Percentiles rank a stretch among this genome's conserved stretches.
Conservation (phyloP, 2,888 invertebrate genomes). For the Platerodrilus igneus region DNA sequence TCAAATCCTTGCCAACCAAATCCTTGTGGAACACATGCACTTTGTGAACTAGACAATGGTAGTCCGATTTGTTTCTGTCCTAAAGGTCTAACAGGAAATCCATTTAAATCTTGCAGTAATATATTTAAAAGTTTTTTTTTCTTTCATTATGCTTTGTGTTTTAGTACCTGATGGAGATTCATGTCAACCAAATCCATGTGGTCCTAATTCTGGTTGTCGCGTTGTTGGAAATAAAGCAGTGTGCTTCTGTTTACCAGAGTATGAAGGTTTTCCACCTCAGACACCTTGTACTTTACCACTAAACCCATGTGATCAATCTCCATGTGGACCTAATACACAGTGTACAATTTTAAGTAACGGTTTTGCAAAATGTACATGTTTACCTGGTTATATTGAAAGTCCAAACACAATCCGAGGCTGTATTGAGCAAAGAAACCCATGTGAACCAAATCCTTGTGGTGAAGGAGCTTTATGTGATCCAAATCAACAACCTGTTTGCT, state of each 20-base stretch:
- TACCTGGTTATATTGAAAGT: conserved; percentile 77
- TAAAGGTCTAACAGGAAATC: conserved; percentile 85
- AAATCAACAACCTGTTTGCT: conserved; percentile 72
- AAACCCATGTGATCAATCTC: conserved; percentile 79
- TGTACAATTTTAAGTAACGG: conserved; percentile 73
- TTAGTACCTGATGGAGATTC: conserved; percentile 84
- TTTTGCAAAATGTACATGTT: conserved; percentile 82
- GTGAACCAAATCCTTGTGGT: conserved; percentile 80
- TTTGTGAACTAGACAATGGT: conserved; percentile 79
- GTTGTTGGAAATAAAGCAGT: conserved; percentile 68
- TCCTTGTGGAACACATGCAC: conserved; percentile 82
- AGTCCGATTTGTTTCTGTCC: conserved; percentile 87
- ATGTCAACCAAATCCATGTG: conserved; percentile 79
- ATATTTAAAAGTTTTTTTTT: not conserved
- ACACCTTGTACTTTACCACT: conserved; percentile 66
- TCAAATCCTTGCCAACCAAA: conserved; percentile 75
- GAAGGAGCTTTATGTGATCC: conserved; percentile 75
- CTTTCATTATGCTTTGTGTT: conserved; percentile 38
- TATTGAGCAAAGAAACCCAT: conserved; percentile 71
- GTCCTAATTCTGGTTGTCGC: conserved; percentile 77
- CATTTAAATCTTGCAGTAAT: conserved; percentile 83
- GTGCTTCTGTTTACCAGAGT: conserved; percentile 86
- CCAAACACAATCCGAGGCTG: conserved; percentile 86
- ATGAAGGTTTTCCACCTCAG: conserved; percentile 77
- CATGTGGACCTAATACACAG: conserved; percentile 85